These are phyloP conservation scores for Myopa tessellatipennis DNA, from an alignment of 2,888 invertebrate genomes.

Conservation along the genomic window DNA sequence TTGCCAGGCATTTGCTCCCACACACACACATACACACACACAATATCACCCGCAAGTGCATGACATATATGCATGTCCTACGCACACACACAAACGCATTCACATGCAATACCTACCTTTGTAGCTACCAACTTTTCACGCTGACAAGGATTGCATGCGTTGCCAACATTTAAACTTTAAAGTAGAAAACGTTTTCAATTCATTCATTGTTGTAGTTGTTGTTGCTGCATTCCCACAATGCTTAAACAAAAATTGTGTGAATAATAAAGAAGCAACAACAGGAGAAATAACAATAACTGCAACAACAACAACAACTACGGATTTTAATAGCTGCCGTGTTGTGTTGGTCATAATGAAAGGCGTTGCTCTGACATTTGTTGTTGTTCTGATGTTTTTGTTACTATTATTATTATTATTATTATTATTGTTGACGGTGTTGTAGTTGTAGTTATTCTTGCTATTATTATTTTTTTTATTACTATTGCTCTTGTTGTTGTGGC, in stretches of 20 bases:
- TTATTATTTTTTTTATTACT: background rate
- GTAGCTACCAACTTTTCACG: background rate
- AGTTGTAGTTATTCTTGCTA: background rate
- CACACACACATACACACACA: background rate
- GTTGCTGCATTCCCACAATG: background rate
- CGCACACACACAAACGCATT: background rate
- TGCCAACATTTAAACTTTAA: conserved; percentile 13
- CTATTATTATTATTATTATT: conserved; percentile 24
- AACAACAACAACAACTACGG: conserved; percentile 13
- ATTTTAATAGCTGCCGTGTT: conserved; percentile 27
- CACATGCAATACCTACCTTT: background rate
- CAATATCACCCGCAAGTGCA: background rate
- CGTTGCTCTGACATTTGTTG: conserved; percentile 45
- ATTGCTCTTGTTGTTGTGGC: background rate
- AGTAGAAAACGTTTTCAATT: conserved; percentile 31
- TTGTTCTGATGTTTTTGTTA: conserved; percentile 41
- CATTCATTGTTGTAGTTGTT: background rate
- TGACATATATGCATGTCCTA: background rate
- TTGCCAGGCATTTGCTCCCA: conserved; percentile 19
- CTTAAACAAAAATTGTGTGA: background rate
- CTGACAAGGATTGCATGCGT: conserved; percentile 11
- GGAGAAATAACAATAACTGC: background rate
- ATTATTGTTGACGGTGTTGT: conserved; percentile 8
- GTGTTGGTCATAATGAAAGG: conserved; percentile 42
- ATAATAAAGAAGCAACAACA: background rate